phyloP scores from a whole-genome alignment of 2,888 invertebrate genomes.

The Iselma pallidipennis region DNA sequence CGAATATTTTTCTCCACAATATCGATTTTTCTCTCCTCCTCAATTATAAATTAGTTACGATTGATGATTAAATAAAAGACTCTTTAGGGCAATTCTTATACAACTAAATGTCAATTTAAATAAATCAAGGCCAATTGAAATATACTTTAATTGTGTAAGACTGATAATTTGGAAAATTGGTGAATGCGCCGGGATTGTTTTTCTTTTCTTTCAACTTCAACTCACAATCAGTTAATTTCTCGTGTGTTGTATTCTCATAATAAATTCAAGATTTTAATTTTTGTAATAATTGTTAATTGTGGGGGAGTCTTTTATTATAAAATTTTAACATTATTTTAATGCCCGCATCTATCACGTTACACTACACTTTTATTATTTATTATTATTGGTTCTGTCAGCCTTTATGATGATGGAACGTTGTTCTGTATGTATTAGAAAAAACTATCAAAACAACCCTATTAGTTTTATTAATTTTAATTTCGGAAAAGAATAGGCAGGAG shows the following conservation, averaged over 20 bases:
- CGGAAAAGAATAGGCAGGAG: no score
- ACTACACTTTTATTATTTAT: constrained; percentile 5
- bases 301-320: no score
- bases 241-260: no score
- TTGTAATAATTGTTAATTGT: no score
- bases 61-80: neutral
- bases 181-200: neutral
- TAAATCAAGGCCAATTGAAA: neutral
- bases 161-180: neutral
- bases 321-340: no score
- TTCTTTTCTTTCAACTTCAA: neutral
- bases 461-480: no score
- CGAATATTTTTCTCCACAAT: neutral
- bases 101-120: neutral
- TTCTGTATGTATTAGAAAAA: constrained; percentile 21
- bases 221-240: neutral
- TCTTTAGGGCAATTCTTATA: neutral
- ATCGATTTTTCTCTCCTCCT: neutral
- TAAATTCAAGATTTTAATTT: no score
- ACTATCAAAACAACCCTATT: neutral
- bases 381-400: constrained; percentile 12
- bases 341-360: constrained; percentile 15
- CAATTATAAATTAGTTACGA: neutral
- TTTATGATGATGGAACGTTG: constrained; percentile 31
- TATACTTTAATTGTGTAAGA: neutral